Percentiles rank a stretch among this genome's conserved stretches.
Evolutionary conservation across 2,113 vertebrate species (phyloP).

Genomic region (Xenopus laevis): DNA sequence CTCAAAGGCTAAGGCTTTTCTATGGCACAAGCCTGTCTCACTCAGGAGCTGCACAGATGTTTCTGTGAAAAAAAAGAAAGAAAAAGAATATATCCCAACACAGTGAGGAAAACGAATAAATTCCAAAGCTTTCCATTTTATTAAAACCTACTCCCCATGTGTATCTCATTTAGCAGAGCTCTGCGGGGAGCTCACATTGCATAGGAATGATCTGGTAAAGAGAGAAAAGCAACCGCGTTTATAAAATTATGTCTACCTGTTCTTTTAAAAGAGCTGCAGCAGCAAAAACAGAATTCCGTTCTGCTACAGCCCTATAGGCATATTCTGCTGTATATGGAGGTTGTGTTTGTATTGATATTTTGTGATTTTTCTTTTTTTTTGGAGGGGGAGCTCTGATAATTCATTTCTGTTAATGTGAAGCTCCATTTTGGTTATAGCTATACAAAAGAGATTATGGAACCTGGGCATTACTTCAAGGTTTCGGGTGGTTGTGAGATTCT

Average conservation of each 20-base stretch:
- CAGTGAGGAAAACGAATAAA: constrained; percentile 51
- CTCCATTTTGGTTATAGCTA: no score
- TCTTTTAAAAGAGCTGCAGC: constrained; percentile 9
- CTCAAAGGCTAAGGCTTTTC: constrained; percentile 48
- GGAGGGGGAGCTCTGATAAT: no score
- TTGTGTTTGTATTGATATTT: not conserved
- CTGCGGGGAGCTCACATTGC: constrained; percentile 42
- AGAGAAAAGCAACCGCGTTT: constrained; percentile 14
- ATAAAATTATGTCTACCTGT: constrained; percentile 35
- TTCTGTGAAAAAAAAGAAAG: constrained; percentile 45
- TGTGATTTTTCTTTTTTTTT: not conserved
- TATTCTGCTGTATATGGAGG: not conserved
- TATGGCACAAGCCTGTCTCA: constrained; percentile 46
- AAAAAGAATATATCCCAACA: constrained; percentile 45
- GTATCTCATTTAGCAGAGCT: constrained; percentile 50
- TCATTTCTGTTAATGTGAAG: no score
- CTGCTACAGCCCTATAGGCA: not conserved
- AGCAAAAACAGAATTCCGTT: not conserved
- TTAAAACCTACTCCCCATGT: constrained; percentile 49
- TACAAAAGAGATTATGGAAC: no score
- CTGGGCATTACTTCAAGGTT: no score
- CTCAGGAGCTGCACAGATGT: constrained; percentile 50
- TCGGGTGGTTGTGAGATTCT: no score
- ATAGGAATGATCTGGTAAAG: constrained; percentile 34
- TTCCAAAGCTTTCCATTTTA: constrained; percentile 44